Evolutionary conservation across 2,113 vertebrate species (phyloP), one percentile per base, ranked within the genome.

Genomic region (Tricholaema leucomelas): DNA sequence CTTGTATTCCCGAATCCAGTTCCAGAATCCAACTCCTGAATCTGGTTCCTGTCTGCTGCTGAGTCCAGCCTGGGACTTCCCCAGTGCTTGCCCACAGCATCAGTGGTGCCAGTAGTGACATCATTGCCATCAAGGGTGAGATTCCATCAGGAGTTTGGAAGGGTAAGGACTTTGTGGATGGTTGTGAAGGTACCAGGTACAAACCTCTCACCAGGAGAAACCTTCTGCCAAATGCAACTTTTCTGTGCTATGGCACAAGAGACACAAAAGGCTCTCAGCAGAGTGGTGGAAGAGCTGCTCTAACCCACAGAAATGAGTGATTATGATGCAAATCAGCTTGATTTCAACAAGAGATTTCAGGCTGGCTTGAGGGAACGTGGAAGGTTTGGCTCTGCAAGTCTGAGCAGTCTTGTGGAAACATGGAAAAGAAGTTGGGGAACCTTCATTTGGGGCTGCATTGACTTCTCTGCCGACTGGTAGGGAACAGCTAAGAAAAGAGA

Each of bases 281-380:
- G 69, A 71, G 66, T 30, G 59, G 48, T 88, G 77, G 71, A 88
- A 91, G 55, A 71, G 93, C 58, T 27, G 15, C 75, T 91, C 76
- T 69, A 40, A 88, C 70, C 81, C 71, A 94, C 80, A 73, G 17
- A 80, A 80, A 70, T 90, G 71, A 92, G 91, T 87, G 88, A 81
- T 72, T 84, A 71, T 60, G 65, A 77, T 92, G 81, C 88, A 93
- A 94, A 96, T 88, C 84, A 89, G 59, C 31, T 65, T 44, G 48
- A 72, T 65, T 92, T 75, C 35, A 78, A 84, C 72, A 69, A 65
- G 63, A 76, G 23, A 79, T 88, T 93, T 93, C 84, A 70, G 50
- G 12, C 55, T 75, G 58, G n/a, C 81, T 92, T 89, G 85, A 67
- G 74, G 91, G 55, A 75, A 70, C 92, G 87, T 59, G 79, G 64